These are phyloP conservation scores for Barbus barbus DNA, from an alignment of 2,113 vertebrate species.

Conservation along the genomic window DNA sequence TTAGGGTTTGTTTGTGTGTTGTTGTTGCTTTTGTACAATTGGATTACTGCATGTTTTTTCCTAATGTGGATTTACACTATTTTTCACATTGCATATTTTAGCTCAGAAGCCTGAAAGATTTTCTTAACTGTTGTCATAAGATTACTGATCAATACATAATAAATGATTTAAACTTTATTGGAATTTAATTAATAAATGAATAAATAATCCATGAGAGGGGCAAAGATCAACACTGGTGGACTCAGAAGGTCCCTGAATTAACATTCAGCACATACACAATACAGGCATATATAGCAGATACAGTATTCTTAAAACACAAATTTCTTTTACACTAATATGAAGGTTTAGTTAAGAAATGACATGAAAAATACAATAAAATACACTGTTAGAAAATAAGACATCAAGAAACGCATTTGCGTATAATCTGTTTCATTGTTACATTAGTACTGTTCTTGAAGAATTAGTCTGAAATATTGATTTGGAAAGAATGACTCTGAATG, in stretches of 20 bases:
- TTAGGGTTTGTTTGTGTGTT: too few species aligned
- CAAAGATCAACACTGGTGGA: background rate
- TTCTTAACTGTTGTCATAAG: too few species aligned
- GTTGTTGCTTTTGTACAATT: too few species aligned
- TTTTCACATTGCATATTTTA: too few species aligned
- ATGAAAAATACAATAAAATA: background rate
- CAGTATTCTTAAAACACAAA: too few species aligned
- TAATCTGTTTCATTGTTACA: slow-evolving; percentile 6
- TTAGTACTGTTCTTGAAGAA: slow-evolving; percentile 61
- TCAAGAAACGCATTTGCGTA: background rate
- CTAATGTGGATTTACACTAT: too few species aligned
- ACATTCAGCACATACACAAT: background rate
- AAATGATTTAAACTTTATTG: background rate
- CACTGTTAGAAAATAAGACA: background rate
- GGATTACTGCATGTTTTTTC: too few species aligned
- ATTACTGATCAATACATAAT: too few species aligned
- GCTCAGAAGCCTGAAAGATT: too few species aligned
- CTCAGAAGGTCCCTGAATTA: background rate
- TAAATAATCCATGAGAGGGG: background rate
- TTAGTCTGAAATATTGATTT: slow-evolving; percentile 75
- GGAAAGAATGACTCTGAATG: slow-evolving; percentile 78
- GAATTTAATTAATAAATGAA: background rate
- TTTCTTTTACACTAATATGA: background rate
- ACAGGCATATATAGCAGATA: background rate
- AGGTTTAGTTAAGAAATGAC: background rate